Evolutionary conservation across 2,888 invertebrate species (phyloP), one percentile per base, ranked within the genome.

Genomic region (Nymphalis c-album): DNA sequence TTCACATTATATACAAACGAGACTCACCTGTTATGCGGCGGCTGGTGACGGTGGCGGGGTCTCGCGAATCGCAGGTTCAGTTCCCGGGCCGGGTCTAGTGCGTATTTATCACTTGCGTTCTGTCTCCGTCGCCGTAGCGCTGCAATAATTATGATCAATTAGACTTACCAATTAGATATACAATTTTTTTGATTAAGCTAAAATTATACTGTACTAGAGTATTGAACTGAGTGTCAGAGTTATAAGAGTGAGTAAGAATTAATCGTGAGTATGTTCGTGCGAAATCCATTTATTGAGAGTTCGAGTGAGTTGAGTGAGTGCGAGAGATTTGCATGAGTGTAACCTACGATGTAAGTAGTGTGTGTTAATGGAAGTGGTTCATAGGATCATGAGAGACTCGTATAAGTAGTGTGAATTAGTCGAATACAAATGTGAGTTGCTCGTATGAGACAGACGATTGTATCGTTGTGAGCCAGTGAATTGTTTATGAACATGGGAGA

Each of bases 91-190:
- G 96, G 96, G 90, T 97, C 97, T 40, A 95, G 95, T 35, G 97
- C 96, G 88, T 97, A 97, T 88, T 97, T 97, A 73, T 97, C 97
- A 68, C 93, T 92, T 55, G 95, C 95, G 76, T 96, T 94, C 76
- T 96, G 95, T 46, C 97, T 93, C 53, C 95, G 93, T 2, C 93
- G 82, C 22, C 97, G 93, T 50, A 97, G 89, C 55, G 96, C 96
- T 80, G 71, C 1, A 59, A n/a, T 51, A 20, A 51, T 10, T 4
- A 16, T 35, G 48, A 40, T 46, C 8, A 10, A 57, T 31, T 17
- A 55, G 6, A 18, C 31, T 31, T 35, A 35, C 7, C 1, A 8
- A 0, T 7, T 35, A 35, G 35, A 35, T 8, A 10, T n/a, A n/a
- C n/a, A n/a, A n/a, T 22, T 22, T 22, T 22, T 22, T 22, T 2